Evolutionary conservation across 2,113 vertebrate genomes (phyloP).

Genomic region (Hydrochoerus hydrochaeris): DNA sequence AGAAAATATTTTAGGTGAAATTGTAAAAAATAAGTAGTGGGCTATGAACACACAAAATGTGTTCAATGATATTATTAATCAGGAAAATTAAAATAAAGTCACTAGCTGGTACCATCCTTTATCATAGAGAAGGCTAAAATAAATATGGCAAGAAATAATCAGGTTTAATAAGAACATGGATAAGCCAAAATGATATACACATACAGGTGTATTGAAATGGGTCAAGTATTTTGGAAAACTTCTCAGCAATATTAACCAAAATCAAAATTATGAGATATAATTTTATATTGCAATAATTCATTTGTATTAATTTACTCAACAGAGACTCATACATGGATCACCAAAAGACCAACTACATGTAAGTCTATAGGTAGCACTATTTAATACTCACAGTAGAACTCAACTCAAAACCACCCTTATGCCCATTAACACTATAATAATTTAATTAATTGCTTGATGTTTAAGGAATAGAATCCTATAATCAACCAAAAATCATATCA

Average conservation of each 20-base stretch:
- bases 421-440: no score
- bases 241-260: not conserved
- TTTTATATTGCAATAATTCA: not conserved
- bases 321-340: not conserved
- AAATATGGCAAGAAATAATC: not conserved
- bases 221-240: not conserved
- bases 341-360: not conserved
- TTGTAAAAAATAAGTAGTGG: not conserved
- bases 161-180: not conserved
- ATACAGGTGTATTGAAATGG: not conserved
- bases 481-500: not conserved
- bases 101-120: not conserved
- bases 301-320: not conserved
- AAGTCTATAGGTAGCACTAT: not conserved
- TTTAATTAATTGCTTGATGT: not conserved
- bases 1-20: not conserved
- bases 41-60: not conserved
- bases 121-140: not conserved
- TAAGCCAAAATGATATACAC: not conserved
- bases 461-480: not conserved
- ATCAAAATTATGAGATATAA: not conserved
- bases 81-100: not conserved
- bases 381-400: not conserved
- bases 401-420: not conserved
- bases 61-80: not conserved